Evolutionary conservation across 2,888 invertebrate species (phyloP).

Genomic region (Apoda limacodes): DNA sequence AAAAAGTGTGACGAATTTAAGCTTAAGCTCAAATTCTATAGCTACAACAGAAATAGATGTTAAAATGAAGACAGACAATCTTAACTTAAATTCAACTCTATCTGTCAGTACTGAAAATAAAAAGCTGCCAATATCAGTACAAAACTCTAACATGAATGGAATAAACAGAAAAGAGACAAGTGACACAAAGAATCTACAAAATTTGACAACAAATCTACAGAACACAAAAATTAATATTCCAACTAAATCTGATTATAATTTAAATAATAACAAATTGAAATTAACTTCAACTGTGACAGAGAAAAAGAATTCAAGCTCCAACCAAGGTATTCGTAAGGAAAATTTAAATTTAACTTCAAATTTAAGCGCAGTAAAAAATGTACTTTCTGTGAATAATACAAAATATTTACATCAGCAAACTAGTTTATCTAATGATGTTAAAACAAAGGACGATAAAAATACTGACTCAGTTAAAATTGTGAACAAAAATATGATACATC

Average conservation of each 20-base stretch:
- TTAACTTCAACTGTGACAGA: neutral
- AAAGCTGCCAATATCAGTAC: neutral
- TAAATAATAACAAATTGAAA: neutral
- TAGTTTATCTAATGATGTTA: neutral
- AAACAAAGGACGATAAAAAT: no score
- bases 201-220: no score
- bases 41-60: neutral
- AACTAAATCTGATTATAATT: no score
- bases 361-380: neutral
- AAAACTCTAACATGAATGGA: neutral
- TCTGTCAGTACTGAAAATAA: neutral
- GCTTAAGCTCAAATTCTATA: conserved; percentile 11
- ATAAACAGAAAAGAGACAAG: neutral
- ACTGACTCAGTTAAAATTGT: no score
- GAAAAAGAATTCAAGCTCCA: neutral
- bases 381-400: neutral
- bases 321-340: no score
- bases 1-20: conserved; percentile 7
- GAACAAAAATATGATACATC: no score
- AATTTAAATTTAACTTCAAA: neutral
- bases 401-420: neutral
- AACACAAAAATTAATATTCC: no score
- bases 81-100: no score
- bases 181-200: no score
- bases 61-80: neutral